Evolutionary conservation across 2,797 vertebrate species (phyloP).

Genomic region (Rhinichthys osculus): DNA sequence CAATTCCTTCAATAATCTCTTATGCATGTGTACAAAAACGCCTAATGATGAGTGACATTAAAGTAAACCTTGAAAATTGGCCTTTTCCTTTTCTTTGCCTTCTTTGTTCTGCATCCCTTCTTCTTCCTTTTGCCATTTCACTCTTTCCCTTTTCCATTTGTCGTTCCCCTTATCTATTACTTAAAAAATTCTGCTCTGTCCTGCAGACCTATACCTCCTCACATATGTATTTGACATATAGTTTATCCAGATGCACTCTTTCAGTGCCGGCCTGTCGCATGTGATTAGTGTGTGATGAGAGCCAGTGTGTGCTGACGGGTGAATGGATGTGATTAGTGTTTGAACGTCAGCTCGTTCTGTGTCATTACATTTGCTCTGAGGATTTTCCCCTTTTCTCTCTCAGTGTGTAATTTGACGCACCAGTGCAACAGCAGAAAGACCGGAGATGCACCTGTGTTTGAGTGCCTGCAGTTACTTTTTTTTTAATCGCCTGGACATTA

Average conservation of each 20-base stretch:
- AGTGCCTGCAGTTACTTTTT: conserved; percentile 47
- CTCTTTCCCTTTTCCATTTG: neutral
- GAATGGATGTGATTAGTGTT: conserved; percentile 41
- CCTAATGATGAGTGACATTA: neutral
- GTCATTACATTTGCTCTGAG: conserved; percentile 33
- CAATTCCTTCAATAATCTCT: neutral
- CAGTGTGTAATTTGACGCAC: conserved; percentile 55
- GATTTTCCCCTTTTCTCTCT: conserved; percentile 35
- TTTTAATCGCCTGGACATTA: conserved; percentile 22
- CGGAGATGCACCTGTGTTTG: conserved; percentile 56
- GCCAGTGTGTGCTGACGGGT: conserved; percentile 30
- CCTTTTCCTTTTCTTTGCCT: neutral
- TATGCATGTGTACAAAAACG: neutral
- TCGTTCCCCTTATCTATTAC: neutral
- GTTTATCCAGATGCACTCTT: conserved; percentile 25
- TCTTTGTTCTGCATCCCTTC: neutral
- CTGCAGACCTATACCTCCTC: neutral
- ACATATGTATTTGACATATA: conserved; percentile 20
- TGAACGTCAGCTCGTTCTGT: conserved; percentile 49
- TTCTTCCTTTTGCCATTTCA: neutral
- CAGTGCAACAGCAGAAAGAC: conserved; percentile 50
- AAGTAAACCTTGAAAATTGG: conserved; percentile 1
- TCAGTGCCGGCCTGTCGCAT: conserved; percentile 5
- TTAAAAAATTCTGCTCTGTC: neutral
- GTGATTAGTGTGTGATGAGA: conserved; percentile 36